Evolutionary conservation across 2,113 vertebrate species (phyloP), one percentile per base, ranked within the genome.

Genomic region (Psilopsiagon aurifrons): DNA sequence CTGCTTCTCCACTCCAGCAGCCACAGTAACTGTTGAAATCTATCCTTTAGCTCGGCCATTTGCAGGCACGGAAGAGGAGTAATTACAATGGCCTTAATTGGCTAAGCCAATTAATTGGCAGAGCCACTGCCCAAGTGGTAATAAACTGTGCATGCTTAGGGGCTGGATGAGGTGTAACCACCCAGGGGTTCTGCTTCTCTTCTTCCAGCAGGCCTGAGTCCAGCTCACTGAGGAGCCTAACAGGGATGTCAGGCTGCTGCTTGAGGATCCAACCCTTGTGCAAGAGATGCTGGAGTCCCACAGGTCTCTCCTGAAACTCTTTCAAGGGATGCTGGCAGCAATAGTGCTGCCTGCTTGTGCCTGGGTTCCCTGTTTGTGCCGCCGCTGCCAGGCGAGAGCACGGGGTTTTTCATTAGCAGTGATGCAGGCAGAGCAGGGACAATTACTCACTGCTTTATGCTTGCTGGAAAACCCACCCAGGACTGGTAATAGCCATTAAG

Each of bases 401-500:
- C 1, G 47, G 2, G 69, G 92, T 92, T 90, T 95, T 94, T 85
- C 96, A 93, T 95, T 89, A 90, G 83, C 91, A 70, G 78, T 35
- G 86, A 93, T 92, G 91, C 90, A 85, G 95, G 83, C 86, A 88
- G 92, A 93, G 88, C 1, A 3, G 51, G 87, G 91, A 93, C 97
- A 95, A 95, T 96, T 96, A 96, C 87, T 97, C 94, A 96, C 84
- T 88, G 90, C 95, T 96, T 97, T 95, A 92, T 95, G 92, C 91
- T 92, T 73, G 94, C 96, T 96, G 76, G 91, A 95, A 96, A 95
- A 96, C 94, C 90, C 96, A 96, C 91, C 91, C 94, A 93, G 94
- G 95, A 94, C 92, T 94, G 96, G 95, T 94, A 96, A 96, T 92
- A 96, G 95, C 96, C 92, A 97, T 96, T 96, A 96, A 97, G 96